Conservation (phyloP, 1,140 invertebrate genomes). For the Zaprionus kolodkinae region DNA sequence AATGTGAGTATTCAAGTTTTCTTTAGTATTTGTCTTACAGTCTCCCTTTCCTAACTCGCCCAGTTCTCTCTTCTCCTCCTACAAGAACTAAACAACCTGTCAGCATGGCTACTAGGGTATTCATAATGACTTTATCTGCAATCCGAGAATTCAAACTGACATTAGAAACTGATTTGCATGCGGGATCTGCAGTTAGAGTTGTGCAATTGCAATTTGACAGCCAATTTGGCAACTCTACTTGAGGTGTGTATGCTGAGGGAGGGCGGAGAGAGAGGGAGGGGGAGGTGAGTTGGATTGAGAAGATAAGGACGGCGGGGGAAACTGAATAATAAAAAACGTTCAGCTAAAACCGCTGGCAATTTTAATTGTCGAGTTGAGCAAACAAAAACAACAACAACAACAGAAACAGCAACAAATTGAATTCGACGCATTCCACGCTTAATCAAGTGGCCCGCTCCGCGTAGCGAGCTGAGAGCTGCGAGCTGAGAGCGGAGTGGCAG, state of each 20-base stretch:
- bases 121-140: background rate
- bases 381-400: constrained; percentile 53
- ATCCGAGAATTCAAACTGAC: constrained; percentile 37
- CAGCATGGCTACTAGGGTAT: background rate
- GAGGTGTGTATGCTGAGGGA: constrained; percentile 1
- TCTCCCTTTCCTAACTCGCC: background rate
- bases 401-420: constrained; percentile 67
- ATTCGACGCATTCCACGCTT: constrained; percentile 66
- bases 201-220: constrained; percentile 69
- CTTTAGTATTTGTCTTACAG: background rate
- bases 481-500: constrained; percentile 10
- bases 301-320: background rate
- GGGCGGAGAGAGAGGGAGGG: background rate
- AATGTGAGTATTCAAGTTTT: no score
- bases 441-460: constrained; percentile 48
- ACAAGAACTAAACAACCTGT: background rate
- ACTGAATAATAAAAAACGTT: constrained; percentile 13
- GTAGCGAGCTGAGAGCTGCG: background rate
- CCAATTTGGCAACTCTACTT: constrained; percentile 57
- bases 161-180: constrained; percentile 67
- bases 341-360: constrained; percentile 41
- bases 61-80: background rate
- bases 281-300: background rate
- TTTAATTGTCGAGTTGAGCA: constrained; percentile 67
- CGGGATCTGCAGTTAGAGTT: constrained; percentile 48